A percentile compares a stretch with the other conserved stretches of the same genome.
These are phyloP conservation scores for Nibea coibor DNA, from an alignment of 2,113 vertebrate genomes.

Conservation along the genomic window DNA sequence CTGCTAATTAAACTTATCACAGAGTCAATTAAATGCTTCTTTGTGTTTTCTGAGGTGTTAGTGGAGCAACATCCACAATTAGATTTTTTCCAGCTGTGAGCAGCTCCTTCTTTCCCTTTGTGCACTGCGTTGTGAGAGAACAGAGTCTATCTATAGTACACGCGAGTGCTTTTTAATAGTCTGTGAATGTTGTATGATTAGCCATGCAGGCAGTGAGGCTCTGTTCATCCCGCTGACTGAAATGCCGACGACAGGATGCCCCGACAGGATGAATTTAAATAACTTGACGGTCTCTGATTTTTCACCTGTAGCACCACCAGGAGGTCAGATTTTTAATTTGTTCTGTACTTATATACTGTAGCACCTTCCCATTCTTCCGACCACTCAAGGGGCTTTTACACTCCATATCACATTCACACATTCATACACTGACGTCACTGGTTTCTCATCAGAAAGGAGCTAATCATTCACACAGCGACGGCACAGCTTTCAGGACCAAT, in stretches of 20 bases:
- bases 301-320: too few relatives aligned
- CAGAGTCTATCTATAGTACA: background rate
- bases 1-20: background rate
- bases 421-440: too few relatives aligned
- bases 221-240: background rate
- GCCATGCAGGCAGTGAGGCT: background rate
- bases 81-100: constrained; percentile 1
- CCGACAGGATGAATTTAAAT: too few relatives aligned
- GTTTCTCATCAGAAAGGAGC: too few relatives aligned
- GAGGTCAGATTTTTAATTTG: too few relatives aligned
- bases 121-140: background rate
- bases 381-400: too few relatives aligned
- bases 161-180: background rate
- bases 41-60: background rate
- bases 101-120: background rate
- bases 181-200: background rate
- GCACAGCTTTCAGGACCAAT: too few relatives aligned
- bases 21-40: background rate
- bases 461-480: too few relatives aligned
- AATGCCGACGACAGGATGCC: background rate
- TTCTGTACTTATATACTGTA: too few relatives aligned
- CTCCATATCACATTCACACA: too few relatives aligned
- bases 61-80: background rate
- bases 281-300: too few relatives aligned
- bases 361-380: too few relatives aligned